These are phyloP conservation scores for Sebastes wilsoni DNA, from an alignment of 2,797 vertebrate genomes.

Conservation along the genomic window DNA sequence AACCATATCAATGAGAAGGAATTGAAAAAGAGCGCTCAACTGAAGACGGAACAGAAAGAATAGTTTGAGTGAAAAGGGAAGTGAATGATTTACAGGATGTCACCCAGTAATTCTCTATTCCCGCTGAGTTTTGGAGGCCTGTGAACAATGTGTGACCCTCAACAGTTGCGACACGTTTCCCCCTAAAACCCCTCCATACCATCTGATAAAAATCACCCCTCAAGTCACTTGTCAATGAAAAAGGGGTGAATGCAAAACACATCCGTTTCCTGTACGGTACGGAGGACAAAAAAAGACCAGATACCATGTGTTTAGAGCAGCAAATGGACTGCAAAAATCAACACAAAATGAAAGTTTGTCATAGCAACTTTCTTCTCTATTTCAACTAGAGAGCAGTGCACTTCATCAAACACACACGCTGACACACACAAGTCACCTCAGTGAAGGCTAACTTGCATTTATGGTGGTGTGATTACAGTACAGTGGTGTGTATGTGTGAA, in stretches of 20 bases:
- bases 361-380: slow-evolving; percentile 5
- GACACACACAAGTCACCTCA: slow-evolving; percentile 22
- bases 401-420: slow-evolving; percentile 1
- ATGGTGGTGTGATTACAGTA: background rate
- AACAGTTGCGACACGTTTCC: background rate
- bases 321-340: background rate
- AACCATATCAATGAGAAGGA: slow-evolving; percentile 14
- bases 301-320: background rate
- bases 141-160: slow-evolving; percentile 54
- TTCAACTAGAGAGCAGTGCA: background rate
- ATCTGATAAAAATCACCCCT: slow-evolving; percentile 11
- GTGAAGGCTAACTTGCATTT: background rate
- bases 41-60: background rate
- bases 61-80: slow-evolving; percentile 10
- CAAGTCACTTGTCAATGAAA: slow-evolving; percentile 6
- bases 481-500: background rate
- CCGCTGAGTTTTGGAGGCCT: slow-evolving; percentile 39
- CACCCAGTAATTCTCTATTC: slow-evolving; percentile 38
- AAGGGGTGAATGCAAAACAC: slow-evolving; percentile 14
- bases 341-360: background rate
- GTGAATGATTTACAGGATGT: slow-evolving; percentile 59
- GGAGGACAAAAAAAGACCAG: background rate
- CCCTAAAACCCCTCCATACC: background rate
- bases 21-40: background rate
- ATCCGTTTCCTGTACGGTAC: slow-evolving; percentile 2